Evolutionary conservation across 2,888 invertebrate species (phyloP).

Genomic region (Eupithecia dodoneata): DNA sequence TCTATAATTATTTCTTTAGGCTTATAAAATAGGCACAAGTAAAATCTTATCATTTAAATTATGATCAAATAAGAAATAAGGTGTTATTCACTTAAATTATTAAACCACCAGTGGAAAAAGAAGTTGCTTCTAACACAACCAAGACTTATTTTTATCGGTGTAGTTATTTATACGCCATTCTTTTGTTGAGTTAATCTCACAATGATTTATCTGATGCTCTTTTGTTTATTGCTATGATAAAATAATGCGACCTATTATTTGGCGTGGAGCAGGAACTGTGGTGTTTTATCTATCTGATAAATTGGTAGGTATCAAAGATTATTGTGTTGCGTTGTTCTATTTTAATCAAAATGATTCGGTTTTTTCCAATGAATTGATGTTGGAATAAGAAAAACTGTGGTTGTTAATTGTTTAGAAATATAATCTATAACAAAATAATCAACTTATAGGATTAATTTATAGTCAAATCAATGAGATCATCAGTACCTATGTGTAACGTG

Average conservation of each 20-base stretch:
- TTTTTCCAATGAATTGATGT: not conserved
- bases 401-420: not conserved
- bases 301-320: not conserved
- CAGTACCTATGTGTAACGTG: not conserved
- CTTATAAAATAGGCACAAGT: too few species aligned
- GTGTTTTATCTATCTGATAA: not conserved
- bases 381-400: not conserved
- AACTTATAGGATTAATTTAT: not conserved
- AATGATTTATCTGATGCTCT: constrained; percentile 4
- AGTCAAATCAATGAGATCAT: not conserved
- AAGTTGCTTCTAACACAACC: not conserved
- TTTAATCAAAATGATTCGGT: not conserved
- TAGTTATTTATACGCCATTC: not conserved
- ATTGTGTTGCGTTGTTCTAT: not conserved
- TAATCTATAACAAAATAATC: not conserved
- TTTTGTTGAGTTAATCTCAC: not conserved
- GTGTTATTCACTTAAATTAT: too few species aligned
- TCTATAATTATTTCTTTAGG: too few species aligned
- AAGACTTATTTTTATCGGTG: not conserved
- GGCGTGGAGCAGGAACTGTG: not conserved
- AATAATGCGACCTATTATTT: constrained; percentile 19
- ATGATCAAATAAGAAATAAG: too few species aligned
- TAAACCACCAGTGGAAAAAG: too few species aligned
- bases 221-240: constrained; percentile 10
- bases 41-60: too few species aligned